Base-by-base conservation (phyloP, 2,113 vertebrate genomes). In the Ameiurus melas region DNA sequence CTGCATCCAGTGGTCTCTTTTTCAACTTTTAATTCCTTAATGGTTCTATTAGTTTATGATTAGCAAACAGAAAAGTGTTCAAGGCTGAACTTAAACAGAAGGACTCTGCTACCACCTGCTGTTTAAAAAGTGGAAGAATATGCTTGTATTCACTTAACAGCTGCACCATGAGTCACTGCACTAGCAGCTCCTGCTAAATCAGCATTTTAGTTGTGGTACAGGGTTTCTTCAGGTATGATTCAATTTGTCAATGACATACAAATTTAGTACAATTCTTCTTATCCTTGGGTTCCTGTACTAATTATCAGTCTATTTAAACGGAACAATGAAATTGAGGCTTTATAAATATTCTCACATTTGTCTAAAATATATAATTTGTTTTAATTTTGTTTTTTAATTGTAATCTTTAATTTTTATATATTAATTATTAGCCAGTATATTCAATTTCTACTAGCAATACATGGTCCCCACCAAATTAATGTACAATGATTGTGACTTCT, bases 81-180 rank as follows among this genome's bases (percentile, higher is more conserved):
- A 13, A 75, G 20, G 36, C 36, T 30, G 9, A 51, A 47, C 19
- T 20, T 1, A n/a, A 79, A 70, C 60, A 91, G 75, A 58, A 85
- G 84, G 75, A 19, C 43, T 90, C 87, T 94, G 93, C 94, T 95
- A 92, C 95, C 93, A 91, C 84, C 95, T 47, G 89, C 92, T 95
- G 95, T 92, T 90, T 66, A 87, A 91, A 55, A 64, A 57, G 51
- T 89, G 71, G 16, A 68, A 30, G 43, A 64, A 51, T 27, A 87
- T 57, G 3, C 9, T 47, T 64, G 12, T 4, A 36, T 30, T 82
- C 2, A 30, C 3, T 64, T 55, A 16, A 5, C 14, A 79, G 51
- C 47, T 66, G 19, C 25, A 33, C 16, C 13, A 64, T 57, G 53
- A 75, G 5, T 77, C 75, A 83, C 17, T 85, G n/a, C 36, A 20